Evolutionary conservation across 2,113 vertebrate genomes (phyloP), one percentile per base, ranked within the genome.

Genomic region (Nothoprocta pentlandii): DNA sequence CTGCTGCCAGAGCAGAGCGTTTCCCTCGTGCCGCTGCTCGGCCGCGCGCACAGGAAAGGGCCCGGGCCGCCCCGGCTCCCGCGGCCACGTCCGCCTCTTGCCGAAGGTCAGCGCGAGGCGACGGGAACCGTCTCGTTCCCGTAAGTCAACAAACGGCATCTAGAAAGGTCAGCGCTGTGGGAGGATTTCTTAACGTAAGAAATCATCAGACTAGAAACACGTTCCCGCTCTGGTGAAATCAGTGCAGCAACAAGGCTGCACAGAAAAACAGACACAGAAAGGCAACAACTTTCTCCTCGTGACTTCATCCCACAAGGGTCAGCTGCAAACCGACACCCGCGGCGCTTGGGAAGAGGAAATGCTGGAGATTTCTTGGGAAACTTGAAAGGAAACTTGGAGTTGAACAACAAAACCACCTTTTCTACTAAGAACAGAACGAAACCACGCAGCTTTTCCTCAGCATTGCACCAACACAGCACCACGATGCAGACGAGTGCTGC

Each of bases 241-340:
- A 87, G 90, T 87, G 89, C 79, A 79, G 53, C 75, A 62, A 71
- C 21, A 46, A 86, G 62, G 21, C 85, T 76, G 69, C 2, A 28
- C 20, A 81, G 58, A 42, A 90, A 93, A 90, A 95, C 91, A 93
- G 81, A 90, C 58, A 86, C 36, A 87, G 73, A 67, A 93, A 94
- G 93, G 87, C 83, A 94, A 92, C 86, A 94, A 76, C 88, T 93
- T 95, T 95, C 88, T 94, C 85, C 63, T 79, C 85, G 87, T 94
- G 83, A 95, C 80, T 95, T 96, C 95, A 95, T 92, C 77, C 66
- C 80, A 39, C 58, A 75, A 36, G 39, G 47, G 25, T 91, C 82
- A 89, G 68, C 30, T 76, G 49, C 51, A 89, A 89, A 93, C 63
- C 82, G 79, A 79, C 47, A 19, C 19, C 74, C 49, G 34, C 14